A percentile compares a stretch with the other conserved stretches of the same genome.
phyloP scores from a whole-genome alignment of 2,797 vertebrate species.

The Pseudomugil gertrudae region DNA sequence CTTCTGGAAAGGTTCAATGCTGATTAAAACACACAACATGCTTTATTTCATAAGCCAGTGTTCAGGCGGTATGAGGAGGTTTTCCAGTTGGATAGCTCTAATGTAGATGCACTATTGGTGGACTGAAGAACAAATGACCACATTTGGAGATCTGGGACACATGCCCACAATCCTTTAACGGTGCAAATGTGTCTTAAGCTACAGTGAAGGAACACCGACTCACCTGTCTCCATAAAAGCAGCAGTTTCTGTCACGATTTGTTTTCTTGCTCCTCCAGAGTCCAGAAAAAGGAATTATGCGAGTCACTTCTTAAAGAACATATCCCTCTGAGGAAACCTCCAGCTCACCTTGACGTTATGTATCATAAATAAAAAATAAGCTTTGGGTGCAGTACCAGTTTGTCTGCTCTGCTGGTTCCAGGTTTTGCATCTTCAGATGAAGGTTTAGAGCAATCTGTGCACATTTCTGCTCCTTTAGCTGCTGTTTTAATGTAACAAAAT shows the following conservation, averaged over 20 bases:
- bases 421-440: not conserved
- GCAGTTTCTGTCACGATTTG: not conserved
- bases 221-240: conserved; percentile 24
- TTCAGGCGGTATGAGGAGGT: not conserved
- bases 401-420: not conserved
- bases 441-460: not conserved
- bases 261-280: conserved; percentile 2
- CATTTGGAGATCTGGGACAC: not conserved
- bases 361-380: not conserved
- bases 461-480: not conserved
- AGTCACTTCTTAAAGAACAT: not conserved
- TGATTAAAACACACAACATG: not conserved
- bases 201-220: conserved; percentile 8
- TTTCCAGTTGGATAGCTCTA: not conserved
- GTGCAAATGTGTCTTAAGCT: conserved; percentile 2
- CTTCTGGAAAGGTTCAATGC: not conserved
- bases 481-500: not conserved
- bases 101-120: not conserved
- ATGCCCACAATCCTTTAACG: not conserved
- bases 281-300: not conserved
- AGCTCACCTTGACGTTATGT: not conserved
- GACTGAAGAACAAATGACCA: not conserved
- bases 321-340: not conserved
- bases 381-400: not conserved
- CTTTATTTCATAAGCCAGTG: not conserved